phyloP scores from a whole-genome alignment of 1,140 invertebrate genomes.

The Eufriesea mexicana region DNA sequence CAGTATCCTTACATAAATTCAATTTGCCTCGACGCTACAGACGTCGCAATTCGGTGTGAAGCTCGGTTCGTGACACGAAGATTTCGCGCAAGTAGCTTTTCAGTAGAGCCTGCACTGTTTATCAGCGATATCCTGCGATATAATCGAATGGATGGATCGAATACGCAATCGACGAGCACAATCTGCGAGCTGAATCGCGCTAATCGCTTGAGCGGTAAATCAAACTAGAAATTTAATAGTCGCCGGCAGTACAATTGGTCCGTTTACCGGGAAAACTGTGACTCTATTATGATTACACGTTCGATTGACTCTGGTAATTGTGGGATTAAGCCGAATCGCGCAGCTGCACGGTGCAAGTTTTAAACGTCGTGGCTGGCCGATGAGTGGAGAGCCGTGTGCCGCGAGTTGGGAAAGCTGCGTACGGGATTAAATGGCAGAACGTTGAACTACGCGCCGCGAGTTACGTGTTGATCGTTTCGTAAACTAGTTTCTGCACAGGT shows the following conservation, averaged over 20 bases:
- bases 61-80: too few species aligned
- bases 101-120: too few species aligned
- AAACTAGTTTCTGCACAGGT: background rate
- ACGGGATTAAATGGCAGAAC: slow-evolving; percentile 17
- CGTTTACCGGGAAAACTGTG: background rate
- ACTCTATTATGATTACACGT: background rate
- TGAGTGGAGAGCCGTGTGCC: slow-evolving; percentile 9
- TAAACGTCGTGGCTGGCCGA: background rate
- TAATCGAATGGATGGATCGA: background rate
- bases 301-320: slow-evolving; percentile 45
- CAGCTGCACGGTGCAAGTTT: background rate
- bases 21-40: too few species aligned
- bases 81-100: background rate
- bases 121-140: background rate
- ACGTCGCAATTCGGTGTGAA: too few species aligned
- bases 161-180: background rate
- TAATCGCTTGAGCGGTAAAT: background rate
- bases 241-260: too few species aligned
- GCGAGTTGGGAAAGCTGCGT: slow-evolving; percentile 28
- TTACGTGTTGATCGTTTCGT: slow-evolving; percentile 26
- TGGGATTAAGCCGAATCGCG: slow-evolving; percentile 9
- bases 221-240: background rate
- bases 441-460: slow-evolving; percentile 13
- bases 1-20: too few species aligned
- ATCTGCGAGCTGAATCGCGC: background rate